A percentile compares a stretch with the other conserved stretches of the same genome.
These are phyloP conservation scores for Agelas oroides DNA, from an alignment of 37 sponge, comb jelly and placozoan genomes.

Conservation along the genomic window DNA sequence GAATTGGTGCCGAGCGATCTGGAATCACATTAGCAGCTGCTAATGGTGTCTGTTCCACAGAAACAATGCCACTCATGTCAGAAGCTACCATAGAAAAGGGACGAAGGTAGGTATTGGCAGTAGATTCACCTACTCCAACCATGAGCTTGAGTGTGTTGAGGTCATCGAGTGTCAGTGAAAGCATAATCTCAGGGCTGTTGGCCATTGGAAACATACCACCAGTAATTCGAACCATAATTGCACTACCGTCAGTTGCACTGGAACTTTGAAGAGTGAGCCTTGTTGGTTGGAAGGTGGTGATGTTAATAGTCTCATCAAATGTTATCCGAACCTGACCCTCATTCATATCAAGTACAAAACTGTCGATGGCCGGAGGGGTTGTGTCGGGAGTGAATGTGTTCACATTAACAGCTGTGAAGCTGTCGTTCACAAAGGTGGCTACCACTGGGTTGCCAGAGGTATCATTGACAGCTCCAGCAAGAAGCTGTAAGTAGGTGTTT, in stretches of 20 bases:
- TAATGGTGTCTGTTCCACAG: conserved; percentile 1
- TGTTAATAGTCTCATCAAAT: conserved; percentile 76
- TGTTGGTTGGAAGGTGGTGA: conserved; percentile 57
- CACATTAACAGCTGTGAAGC: conserved; percentile 32
- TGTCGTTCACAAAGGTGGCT: conserved; percentile 37
- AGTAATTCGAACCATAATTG: not conserved
- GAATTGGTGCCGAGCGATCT: conserved; percentile 72
- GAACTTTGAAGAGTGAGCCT: conserved; percentile 57
- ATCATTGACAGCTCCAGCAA: conserved; percentile 71
- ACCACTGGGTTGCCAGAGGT: conserved; percentile 46
- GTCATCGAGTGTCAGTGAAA: conserved; percentile 22
- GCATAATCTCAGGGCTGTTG: conserved; percentile 19
- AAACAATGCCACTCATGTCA: conserved; percentile 58
- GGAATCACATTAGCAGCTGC: conserved; percentile 43
- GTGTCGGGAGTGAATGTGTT: conserved; percentile 58
- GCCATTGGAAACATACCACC: conserved; percentile 39
- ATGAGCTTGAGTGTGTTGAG: conserved; percentile 46
- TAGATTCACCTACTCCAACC: conserved; percentile 33
- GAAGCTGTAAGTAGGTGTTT: conserved; percentile 57
- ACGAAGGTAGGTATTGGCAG: conserved; percentile 66
- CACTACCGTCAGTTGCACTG: not conserved
- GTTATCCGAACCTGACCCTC: conserved; percentile 37
- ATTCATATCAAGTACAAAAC: conserved; percentile 74
- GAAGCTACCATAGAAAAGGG: conserved; percentile 29
- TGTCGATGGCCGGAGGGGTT: conserved; percentile 56